These are phyloP conservation scores for Periophthalmodon schlosseri DNA, from an alignment of 2,113 vertebrate genomes.

Conservation along the genomic window DNA sequence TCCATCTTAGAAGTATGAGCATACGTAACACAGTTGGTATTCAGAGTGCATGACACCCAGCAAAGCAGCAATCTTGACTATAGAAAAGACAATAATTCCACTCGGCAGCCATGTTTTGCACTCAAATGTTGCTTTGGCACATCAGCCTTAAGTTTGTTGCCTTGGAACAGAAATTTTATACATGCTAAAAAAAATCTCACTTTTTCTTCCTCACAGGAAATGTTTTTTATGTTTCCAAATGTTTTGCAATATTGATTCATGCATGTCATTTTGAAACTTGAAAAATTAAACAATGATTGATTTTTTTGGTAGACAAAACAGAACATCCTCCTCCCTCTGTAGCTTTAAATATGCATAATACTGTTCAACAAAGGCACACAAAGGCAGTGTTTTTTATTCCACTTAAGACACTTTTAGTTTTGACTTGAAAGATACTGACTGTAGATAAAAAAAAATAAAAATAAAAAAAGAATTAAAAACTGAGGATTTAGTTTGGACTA, in stretches of 20 bases:
- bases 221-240: neutral
- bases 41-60: slow-evolving; percentile 64
- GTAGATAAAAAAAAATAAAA: neutral
- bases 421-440: neutral
- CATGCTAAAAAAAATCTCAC: slow-evolving; percentile 16
- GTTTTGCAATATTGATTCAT: slow-evolving; percentile 3
- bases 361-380: slow-evolving; percentile 5
- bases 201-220: slow-evolving; percentile 8
- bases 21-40: slow-evolving; percentile 62
- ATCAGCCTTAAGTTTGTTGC: slow-evolving; percentile 47
- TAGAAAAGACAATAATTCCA: slow-evolving; percentile 66
- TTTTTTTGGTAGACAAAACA: neutral
- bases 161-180: slow-evolving; percentile 28
- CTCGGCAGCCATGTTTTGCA: slow-evolving; percentile 61
- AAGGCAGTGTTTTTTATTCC: neutral
- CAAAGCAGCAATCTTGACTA: slow-evolving; percentile 65
- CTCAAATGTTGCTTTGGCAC: slow-evolving; percentile 55
- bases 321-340: neutral
- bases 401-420: neutral
- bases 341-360: slow-evolving; percentile 8
- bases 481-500: neutral
- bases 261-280: neutral
- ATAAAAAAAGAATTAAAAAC: slow-evolving; percentile 28
- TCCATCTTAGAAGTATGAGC: slow-evolving; percentile 55
- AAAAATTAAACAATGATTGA: slow-evolving; percentile 2